Conservation (phyloP, 2,888 invertebrate genomes). For the Chorisops tibialis region DNA sequence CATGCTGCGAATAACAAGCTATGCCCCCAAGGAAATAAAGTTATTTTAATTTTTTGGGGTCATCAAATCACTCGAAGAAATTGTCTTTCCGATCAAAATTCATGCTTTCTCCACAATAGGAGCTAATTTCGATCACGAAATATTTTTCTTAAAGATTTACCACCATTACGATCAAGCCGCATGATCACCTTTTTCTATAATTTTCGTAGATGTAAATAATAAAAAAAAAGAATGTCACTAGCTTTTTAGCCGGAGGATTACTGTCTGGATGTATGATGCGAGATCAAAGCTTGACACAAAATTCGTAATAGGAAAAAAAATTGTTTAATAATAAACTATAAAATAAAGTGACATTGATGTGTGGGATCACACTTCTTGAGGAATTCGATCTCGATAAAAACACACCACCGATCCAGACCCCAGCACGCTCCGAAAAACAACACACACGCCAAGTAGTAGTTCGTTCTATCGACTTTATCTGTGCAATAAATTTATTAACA, state of each 20-base stretch:
- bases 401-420: background rate
- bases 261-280: background rate
- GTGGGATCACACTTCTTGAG: slow-evolving; percentile 4
- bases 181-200: background rate
- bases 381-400: slow-evolving; percentile 11
- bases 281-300: background rate
- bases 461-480: too few species aligned
- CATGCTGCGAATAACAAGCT: background rate
- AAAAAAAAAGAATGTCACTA: slow-evolving; percentile 6
- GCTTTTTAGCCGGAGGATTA: slow-evolving; percentile 1
- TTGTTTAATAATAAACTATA: background rate
- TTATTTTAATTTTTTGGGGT: background rate
- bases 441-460: too few species aligned
- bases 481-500: too few species aligned
- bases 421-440: too few species aligned
- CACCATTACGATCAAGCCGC: too few species aligned
- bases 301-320: background rate
- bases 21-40: background rate
- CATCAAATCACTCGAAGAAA: background rate
- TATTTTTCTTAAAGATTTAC: background rate
- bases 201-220: slow-evolving; percentile 4
- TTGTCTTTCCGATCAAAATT: background rate
- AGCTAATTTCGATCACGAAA: background rate
- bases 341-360: slow-evolving; percentile 10
- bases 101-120: slow-evolving; percentile 9